phyloP scores from a whole-genome alignment of 2,113 vertebrate species.

The Amphiprion ocellaris region DNA sequence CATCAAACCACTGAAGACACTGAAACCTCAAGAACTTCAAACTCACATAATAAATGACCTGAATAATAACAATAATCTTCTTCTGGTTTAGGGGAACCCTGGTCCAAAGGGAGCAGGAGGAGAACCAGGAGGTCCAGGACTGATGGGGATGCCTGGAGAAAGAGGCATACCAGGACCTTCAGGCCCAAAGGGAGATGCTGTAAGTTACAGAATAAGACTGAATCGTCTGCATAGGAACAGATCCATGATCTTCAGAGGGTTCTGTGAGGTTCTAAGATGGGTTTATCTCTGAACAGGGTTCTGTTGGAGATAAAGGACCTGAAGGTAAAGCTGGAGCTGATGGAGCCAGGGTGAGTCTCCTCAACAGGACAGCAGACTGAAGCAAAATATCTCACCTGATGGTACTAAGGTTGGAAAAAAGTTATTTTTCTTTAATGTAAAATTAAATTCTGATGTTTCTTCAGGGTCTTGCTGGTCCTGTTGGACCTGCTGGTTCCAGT shows the following conservation, averaged over 20 bases:
- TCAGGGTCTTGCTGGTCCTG: constrained; percentile 93
- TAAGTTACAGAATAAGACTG: constrained; percentile 74
- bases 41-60: no score
- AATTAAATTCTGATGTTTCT: not conserved
- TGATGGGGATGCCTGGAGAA: constrained; percentile 98
- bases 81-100: constrained; percentile 86
- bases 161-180: constrained; percentile 91
- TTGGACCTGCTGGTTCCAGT: constrained; percentile 90
- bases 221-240: not conserved
- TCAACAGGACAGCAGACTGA: not conserved
- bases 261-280: not conserved
- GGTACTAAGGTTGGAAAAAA: not conserved
- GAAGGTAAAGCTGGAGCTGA: constrained; percentile 96
- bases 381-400: not conserved
- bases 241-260: not conserved
- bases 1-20: not conserved
- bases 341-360: constrained; percentile 91
- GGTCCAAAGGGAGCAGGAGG: constrained; percentile 90
- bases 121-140: constrained; percentile 91
- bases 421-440: not conserved
- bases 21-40: not conserved
- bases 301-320: constrained; percentile 88
- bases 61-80: not conserved
- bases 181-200: constrained; percentile 95
- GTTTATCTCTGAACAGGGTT: constrained; percentile 83